Base-by-base conservation (phyloP, 1,140 invertebrate species). In the Bombus sibiricus region DNA sequence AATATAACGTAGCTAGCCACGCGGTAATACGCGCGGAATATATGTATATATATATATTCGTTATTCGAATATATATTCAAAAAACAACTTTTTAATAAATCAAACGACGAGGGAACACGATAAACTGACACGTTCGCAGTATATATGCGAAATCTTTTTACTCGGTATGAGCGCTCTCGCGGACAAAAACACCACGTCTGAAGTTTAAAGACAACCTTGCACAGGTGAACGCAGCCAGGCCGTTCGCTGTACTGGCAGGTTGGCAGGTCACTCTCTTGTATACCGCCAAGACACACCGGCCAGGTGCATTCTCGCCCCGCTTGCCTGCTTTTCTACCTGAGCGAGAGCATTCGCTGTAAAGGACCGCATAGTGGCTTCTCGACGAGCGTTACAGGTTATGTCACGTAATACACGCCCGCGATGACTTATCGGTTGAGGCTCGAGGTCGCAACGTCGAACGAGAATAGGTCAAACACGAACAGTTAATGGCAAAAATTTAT, bases 201-300 rank as follows among this genome's bases (percentile, higher is more conserved):
- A 74, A 88, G 78, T 80, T 91, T 88, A 89, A 88, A 84, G 79
- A 80, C 83, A 91, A 91, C 88, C 91, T 91, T 90, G 91, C 85
- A 86, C 90, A 92, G 91, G 91, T 92, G 91, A 92, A 90, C 91
- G 90, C 91, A 89, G 91, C 86, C 81, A 85, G 85, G 90, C 92
- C 88, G 90, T 84, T 92, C 87, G 88, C 91, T 88, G 81, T 88
- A 85, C 89, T 90, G 90, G 92, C 92, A 92, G 91, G 90, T 93
- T 90, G 92, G 93, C 93, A 92, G 93, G 93, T 93, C 93, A 93
- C 92, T 93, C 91, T 91, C 91, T 92, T 90, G 89, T 89, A 89
- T 88, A 84, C 73, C 86, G 89, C 86, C 76, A 78, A 81, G 85
- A 84, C 89, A 86, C 86, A 85, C 87, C 84, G 87, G 91, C 92